A percentile compares a stretch with the other conserved stretches of the same genome.
Conservation (phyloP, 1,140 invertebrate species). For the Drosophila mojavensis region DNA sequence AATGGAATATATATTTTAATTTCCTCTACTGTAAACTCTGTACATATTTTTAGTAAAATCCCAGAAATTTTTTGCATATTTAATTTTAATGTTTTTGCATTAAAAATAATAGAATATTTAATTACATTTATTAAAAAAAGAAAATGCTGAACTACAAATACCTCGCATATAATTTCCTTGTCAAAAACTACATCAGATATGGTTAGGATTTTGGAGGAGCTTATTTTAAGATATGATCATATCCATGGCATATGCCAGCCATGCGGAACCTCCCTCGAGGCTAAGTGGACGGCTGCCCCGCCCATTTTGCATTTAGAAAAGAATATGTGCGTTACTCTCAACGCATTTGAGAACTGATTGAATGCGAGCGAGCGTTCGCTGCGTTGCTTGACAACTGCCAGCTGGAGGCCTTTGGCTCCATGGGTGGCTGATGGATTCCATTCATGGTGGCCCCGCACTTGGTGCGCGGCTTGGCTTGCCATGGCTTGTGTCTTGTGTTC, state of each 20-base stretch:
- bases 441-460: slow-evolving; percentile 44
- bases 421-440: slow-evolving; percentile 76
- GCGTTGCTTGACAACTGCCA: slow-evolving; percentile 48
- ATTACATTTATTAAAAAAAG: too few species aligned
- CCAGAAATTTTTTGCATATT: too few species aligned
- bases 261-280: slow-evolving; percentile 5
- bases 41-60: too few species aligned
- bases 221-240: slow-evolving; percentile 6
- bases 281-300: not conserved
- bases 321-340: not conserved
- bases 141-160: too few species aligned
- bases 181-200: not conserved
- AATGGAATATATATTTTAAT: too few species aligned
- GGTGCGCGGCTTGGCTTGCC: not conserved
- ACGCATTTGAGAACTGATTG: slow-evolving; percentile 61
- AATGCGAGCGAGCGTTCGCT: slow-evolving; percentile 22
- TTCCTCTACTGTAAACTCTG: too few species aligned
- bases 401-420: slow-evolving; percentile 60
- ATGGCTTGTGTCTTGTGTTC: not conserved
- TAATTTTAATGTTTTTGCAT: too few species aligned
- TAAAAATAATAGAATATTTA: too few species aligned
- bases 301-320: not conserved
- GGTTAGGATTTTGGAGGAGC: not conserved
- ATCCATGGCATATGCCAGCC: slow-evolving; percentile 3
- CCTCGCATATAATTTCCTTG: not conserved